A percentile compares a stretch with the other conserved stretches of the same genome.
These are phyloP conservation scores for Odocoileus hemionus DNA, from an alignment of 2,113 vertebrate species.

Conservation along the genomic window DNA sequence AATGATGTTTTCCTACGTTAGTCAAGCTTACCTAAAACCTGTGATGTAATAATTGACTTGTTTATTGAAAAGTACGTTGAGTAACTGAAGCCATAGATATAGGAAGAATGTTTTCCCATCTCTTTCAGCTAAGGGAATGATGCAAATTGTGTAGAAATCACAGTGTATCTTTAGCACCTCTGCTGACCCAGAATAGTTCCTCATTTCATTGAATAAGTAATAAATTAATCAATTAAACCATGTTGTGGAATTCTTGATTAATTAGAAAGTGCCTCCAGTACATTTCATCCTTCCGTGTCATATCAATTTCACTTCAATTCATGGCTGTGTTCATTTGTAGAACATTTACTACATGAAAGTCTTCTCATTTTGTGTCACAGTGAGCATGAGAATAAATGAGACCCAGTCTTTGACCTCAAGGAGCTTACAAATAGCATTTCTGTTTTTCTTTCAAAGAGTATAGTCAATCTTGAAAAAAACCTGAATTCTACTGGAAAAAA, in stretches of 20 bases:
- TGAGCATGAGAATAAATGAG: not conserved
- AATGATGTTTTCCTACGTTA: not conserved
- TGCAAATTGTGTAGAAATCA: not conserved
- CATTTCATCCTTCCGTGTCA: not conserved
- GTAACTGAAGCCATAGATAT: not conserved
- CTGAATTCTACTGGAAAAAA: not conserved
- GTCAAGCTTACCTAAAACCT: not conserved
- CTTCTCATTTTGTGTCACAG: not conserved
- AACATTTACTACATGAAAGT: not conserved
- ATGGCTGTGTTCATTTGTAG: not conserved
- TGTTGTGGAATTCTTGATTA: not conserved
- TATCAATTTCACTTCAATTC: not conserved
- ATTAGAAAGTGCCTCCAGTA: not conserved
- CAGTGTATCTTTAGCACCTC: not conserved
- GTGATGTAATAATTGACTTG: not conserved
- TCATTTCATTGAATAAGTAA: not conserved
- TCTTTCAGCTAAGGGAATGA: not conserved
- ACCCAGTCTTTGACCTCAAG: not conserved
- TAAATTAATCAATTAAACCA: not conserved
- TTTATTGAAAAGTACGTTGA: not conserved
- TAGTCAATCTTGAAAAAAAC: not conserved
- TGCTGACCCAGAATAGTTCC: not conserved
- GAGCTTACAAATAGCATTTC: not conserved
- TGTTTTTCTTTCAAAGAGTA: not conserved
- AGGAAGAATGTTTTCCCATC: not conserved